A percentile compares a stretch with the other conserved stretches of the same genome.
phyloP scores from a whole-genome alignment of 2,113 vertebrate genomes.

The Podarcis raffonei region DNA sequence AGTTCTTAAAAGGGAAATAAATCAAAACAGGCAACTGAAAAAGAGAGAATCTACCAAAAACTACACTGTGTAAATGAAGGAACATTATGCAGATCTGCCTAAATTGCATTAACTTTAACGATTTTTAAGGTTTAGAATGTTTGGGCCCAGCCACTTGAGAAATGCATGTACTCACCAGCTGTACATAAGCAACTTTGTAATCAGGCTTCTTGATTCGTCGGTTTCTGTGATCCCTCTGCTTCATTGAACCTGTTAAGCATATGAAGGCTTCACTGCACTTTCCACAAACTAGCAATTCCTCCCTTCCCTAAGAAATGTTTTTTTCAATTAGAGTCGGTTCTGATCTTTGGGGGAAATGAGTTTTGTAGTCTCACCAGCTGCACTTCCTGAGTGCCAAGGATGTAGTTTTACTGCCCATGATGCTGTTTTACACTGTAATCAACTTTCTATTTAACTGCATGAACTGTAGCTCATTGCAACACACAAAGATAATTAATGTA shows the following conservation, averaged over 20 bases:
- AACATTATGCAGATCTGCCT: neutral
- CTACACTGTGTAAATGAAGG: neutral
- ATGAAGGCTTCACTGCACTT: neutral
- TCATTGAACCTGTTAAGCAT: constrained; percentile 81
- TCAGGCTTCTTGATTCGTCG: constrained; percentile 74
- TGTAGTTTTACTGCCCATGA: neutral
- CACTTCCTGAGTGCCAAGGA: neutral
- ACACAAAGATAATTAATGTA: neutral
- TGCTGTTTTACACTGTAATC: neutral
- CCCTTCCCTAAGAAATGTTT: neutral
- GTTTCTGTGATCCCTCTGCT: constrained; percentile 71
- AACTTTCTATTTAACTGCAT: neutral
- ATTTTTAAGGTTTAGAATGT: neutral
- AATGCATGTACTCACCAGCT: constrained; percentile 85
- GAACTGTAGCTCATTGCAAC: neutral
- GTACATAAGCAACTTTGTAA: constrained; percentile 95
- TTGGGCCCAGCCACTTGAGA: neutral
- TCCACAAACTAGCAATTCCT: neutral
- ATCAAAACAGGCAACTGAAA: neutral
- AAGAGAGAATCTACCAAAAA: neutral
- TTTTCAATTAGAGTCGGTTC: neutral
- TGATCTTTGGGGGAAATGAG: neutral
- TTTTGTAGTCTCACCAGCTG: neutral
- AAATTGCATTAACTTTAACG: neutral
- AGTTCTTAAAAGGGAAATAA: neutral